Percentiles rank a stretch among this genome's conserved stretches.
These are phyloP conservation scores for Zosterops japonicus DNA, from an alignment of 2,113 vertebrate genomes.

Conservation along the genomic window DNA sequence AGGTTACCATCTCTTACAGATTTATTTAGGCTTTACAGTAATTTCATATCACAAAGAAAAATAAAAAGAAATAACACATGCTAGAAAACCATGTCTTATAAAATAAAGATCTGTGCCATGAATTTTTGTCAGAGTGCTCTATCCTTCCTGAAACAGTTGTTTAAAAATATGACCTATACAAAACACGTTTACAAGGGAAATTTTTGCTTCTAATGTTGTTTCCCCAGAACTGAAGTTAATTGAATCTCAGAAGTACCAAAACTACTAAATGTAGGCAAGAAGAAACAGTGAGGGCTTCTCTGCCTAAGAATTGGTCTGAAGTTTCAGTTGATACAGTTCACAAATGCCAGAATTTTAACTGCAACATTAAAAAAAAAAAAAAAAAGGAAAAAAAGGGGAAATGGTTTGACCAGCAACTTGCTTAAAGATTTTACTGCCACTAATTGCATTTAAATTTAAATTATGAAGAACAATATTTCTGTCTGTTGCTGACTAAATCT, in stretches of 20 bases:
- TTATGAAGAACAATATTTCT: not conserved
- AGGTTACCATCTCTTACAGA: not conserved
- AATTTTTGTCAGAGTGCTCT: not conserved
- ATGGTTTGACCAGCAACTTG: constrained; percentile 6
- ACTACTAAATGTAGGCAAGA: constrained; percentile 32
- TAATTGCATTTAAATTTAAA: not conserved
- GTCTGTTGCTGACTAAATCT: not conserved
- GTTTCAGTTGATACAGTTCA: constrained; percentile 25
- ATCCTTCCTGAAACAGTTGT: not conserved
- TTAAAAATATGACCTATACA: not conserved
- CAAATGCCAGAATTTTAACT: constrained; percentile 11
- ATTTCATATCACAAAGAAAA: not conserved
- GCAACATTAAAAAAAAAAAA: not conserved
- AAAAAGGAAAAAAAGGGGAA: accelerated
- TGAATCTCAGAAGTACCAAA: constrained; percentile 55
- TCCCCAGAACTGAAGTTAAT: constrained; percentile 43
- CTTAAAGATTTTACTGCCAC: not conserved
- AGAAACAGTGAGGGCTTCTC: not conserved
- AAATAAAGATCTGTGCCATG: not conserved
- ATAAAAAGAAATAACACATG: not conserved
- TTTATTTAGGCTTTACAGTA: not conserved
- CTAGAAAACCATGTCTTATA: not conserved
- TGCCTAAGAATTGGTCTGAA: constrained; percentile 8
- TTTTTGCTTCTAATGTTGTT: constrained; percentile 40
- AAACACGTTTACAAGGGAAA: not conserved